Evolutionary conservation across 2,888 invertebrate species (phyloP).

Genomic region (Chloroclysta siterata): DNA sequence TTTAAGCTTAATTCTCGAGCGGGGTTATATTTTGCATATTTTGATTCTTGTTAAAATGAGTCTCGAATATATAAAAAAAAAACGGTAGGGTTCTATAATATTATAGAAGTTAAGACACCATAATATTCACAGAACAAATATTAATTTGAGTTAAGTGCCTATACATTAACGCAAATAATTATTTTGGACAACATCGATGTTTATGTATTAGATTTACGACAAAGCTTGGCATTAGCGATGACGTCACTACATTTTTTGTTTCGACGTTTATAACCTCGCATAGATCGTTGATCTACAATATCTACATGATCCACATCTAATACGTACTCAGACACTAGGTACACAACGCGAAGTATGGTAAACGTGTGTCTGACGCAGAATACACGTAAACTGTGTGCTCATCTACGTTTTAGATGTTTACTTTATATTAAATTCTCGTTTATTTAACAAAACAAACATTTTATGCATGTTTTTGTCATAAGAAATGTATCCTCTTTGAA

Average conservation of each 20-base stretch:
- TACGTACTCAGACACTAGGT: constrained; percentile 44
- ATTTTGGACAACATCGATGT: constrained; percentile 20
- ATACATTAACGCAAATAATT: not conserved
- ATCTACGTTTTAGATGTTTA: constrained; percentile 28
- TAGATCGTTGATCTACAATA: constrained; percentile 61
- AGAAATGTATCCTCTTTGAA: too few relatives aligned
- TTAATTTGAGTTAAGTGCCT: not conserved
- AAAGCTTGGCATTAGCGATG: constrained; percentile 45
- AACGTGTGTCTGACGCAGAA: constrained; percentile 49
- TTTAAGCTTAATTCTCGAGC: too few relatives aligned
- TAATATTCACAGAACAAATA: not conserved
- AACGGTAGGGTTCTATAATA: too few relatives aligned
- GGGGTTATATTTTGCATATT: too few relatives aligned
- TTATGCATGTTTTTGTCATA: constrained; percentile 17
- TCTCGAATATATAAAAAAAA: too few relatives aligned
- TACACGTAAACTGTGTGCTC: constrained; percentile 35
- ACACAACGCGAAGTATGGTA: constrained; percentile 42
- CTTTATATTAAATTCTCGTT: constrained; percentile 12
- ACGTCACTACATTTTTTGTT: constrained; percentile 49
- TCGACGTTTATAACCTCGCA: constrained; percentile 54
- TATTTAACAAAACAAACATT: constrained; percentile 11
- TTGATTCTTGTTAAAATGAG: too few relatives aligned
- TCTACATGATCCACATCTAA: constrained; percentile 60
- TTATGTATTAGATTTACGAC: constrained; percentile 42
- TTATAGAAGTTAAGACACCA: too few relatives aligned